phyloP scores from a whole-genome alignment of 2,113 vertebrate genomes.

The Lucifuga dentata region DNA sequence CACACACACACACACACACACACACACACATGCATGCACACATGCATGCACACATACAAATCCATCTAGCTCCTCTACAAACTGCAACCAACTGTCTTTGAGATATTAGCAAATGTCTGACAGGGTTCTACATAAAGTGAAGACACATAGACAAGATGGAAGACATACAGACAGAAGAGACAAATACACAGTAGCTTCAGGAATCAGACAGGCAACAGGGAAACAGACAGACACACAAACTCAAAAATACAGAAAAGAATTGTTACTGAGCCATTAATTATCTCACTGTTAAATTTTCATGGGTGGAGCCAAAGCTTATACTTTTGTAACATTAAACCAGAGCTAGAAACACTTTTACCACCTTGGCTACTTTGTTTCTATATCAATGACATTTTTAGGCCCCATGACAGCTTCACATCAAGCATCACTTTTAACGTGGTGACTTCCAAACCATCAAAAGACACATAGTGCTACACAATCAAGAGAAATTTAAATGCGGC shows the following conservation, averaged over 20 bases:
- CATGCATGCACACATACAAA: neutral
- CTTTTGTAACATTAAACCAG: neutral
- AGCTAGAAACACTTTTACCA: neutral
- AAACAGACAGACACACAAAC: neutral
- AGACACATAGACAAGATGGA: constrained; percentile 10
- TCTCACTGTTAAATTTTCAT: no score
- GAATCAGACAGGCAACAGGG: no score
- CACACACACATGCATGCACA: constrained; percentile 11
- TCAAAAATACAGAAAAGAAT: neutral
- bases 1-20: neutral
- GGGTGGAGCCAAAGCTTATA: constrained; percentile 1
- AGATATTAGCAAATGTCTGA: constrained; percentile 19
- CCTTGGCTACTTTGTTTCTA: constrained; percentile 5
- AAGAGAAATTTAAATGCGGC: no score
- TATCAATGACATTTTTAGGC: neutral
- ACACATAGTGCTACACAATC: no score
- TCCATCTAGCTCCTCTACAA: neutral
- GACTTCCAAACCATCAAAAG: no score
- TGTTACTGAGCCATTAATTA: constrained; percentile 8
- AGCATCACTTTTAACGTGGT: neutral
- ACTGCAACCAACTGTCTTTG: constrained; percentile 4
- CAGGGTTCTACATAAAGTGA: neutral
- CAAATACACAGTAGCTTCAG: neutral
- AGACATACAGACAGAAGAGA: constrained; percentile 9
- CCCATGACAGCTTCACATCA: neutral